Conservation (phyloP, 2,888 invertebrate species). For the Venustoraphidia nigricollis region DNA sequence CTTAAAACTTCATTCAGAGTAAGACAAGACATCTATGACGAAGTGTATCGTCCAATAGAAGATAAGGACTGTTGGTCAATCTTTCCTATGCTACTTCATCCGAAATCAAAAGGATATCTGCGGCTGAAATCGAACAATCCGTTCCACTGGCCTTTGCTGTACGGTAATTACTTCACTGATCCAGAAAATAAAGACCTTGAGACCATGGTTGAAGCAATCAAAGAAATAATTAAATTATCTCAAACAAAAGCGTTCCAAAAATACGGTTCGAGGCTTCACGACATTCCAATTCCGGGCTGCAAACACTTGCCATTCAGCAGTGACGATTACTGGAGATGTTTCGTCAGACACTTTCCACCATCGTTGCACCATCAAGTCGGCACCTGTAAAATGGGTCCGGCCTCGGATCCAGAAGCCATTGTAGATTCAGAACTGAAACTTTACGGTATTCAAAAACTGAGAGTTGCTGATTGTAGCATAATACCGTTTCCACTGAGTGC, state of each 20-base stretch:
- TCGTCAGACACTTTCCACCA: constrained; percentile 27
- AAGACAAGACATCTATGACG: background rate
- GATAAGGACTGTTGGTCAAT: constrained; percentile 27
- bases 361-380: constrained; percentile 36
- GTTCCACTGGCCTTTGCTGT: constrained; percentile 51
- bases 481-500: constrained; percentile 36
- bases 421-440: constrained; percentile 37
- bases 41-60: constrained; percentile 24
- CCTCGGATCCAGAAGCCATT: constrained; percentile 33
- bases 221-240: constrained; percentile 33
- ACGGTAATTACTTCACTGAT: constrained; percentile 65
- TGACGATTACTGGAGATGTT: constrained; percentile 37
- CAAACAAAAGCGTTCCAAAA: constrained; percentile 30
- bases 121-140: constrained; percentile 56
- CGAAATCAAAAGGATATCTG: constrained; percentile 52
- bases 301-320: constrained; percentile 22
- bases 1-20: background rate
- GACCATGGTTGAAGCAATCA: constrained; percentile 33
- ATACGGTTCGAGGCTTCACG: constrained; percentile 26
- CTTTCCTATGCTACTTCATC: constrained; percentile 55
- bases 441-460: constrained; percentile 31
- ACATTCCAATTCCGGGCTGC: constrained; percentile 35
- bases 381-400: constrained; percentile 40
- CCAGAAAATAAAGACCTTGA: constrained; percentile 35
- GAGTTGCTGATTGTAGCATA: constrained; percentile 39